Evolutionary conservation across 1,140 invertebrate genomes (phyloP), one percentile per base, ranked within the genome.

Genomic region (Leptopilina clavipes): DNA sequence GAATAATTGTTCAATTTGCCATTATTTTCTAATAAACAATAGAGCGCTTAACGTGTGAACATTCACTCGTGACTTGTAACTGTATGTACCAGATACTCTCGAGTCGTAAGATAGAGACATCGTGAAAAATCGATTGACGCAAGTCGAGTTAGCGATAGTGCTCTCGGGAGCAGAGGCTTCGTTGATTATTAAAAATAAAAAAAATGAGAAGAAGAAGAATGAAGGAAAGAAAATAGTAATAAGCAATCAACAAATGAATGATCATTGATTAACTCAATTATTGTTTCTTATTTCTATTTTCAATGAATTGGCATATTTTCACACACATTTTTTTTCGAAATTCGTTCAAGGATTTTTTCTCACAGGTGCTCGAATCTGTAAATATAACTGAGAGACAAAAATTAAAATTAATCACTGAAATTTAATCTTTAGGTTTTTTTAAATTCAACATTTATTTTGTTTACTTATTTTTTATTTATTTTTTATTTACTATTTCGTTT

Each of bases 51-150:
- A n/a, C 25, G 59, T n/a, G 14, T 65, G 12, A 65, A 65, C 59
- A 31, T 65, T 65, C 25, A 1, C 14, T 65, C 22, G 19, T 65
- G 22, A 65, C 19, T 65, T n/a, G 59, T 11, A 65, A 22, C 59
- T 65, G 9, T 65, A 65, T 65, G 9, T 65, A 65, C 59, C 59
- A 65, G 59, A 65, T 22, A 14, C 25, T 65, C 22, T 37, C 59
- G 59, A 65, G 59, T 65, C 48, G 48, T 52, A 31, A 25, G 59
- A 65, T 65, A 65, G 59, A 65, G 22, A 65, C 59, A 65, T 65
- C 59, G 59, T 65, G 12, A 85, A 87, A 89, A 89, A 86, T 86
- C 81, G 80, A 87, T 87, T 89, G 88, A 89, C 87, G 88, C 78
- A 89, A 84, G 81, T 82, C 71, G 74, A 80, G 84, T 85, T 79